Evolutionary conservation across 2,797 vertebrate species (phyloP).

Genomic region (Bradypodion ventrale): DNA sequence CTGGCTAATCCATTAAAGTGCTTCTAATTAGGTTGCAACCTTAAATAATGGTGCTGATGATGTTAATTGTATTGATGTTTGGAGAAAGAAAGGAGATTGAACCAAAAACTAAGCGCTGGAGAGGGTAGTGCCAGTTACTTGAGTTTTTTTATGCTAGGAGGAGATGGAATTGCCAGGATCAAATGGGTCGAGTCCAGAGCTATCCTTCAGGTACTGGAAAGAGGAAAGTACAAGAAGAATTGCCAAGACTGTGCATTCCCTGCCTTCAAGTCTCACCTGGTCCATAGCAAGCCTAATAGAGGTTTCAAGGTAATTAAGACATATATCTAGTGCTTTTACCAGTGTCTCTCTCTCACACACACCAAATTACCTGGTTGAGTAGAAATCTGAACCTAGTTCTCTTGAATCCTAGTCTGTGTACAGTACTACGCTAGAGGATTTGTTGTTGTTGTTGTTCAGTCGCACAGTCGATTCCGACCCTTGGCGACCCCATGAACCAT

Average conservation of each 20-base stretch:
- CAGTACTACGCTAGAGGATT: too few species aligned
- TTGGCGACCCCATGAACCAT: too few species aligned
- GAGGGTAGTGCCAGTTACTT: not conserved
- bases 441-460: too few species aligned
- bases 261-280: too few species aligned
- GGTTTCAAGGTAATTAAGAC: too few species aligned
- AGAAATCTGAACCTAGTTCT: not conserved
- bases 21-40: not conserved
- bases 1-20: not conserved
- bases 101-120: not conserved
- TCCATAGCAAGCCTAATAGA: too few species aligned
- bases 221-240: not conserved
- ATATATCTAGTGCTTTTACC: too few species aligned
- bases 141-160: not conserved
- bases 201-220: too few species aligned
- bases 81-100: not conserved
- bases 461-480: too few species aligned
- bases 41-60: not conserved
- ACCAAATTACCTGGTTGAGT: not conserved
- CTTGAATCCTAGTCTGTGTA: not conserved
- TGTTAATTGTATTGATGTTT: not conserved
- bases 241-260: not conserved
- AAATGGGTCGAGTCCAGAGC: too few species aligned
- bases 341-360: too few species aligned
- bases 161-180: not conserved